Conservation (phyloP, 2,888 invertebrate genomes). For the Cepaea hortensis region DNA sequence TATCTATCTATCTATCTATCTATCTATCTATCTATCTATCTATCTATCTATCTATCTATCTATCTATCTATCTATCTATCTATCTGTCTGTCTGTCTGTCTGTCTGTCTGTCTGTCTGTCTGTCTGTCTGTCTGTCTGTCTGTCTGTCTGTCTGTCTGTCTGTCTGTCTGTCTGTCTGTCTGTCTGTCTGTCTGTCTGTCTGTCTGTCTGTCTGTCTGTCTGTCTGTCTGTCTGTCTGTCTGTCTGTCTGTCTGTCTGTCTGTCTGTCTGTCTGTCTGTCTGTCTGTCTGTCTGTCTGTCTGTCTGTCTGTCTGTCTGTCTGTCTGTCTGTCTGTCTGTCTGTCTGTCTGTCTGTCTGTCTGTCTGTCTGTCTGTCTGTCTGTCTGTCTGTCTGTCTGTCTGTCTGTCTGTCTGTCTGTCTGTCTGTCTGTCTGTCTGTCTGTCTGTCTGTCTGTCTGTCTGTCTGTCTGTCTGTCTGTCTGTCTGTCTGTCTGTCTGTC, state of each 20-base stretch:
- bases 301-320: too few species aligned
- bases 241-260: conserved; percentile 10
- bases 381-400: too few species aligned
- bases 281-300: conserved; percentile 19
- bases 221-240: neutral
- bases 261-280: neutral
- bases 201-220: neutral
- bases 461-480: neutral
- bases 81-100: too few species aligned
- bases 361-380: too few species aligned
- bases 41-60: neutral
- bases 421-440: too few species aligned
- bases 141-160: conserved; percentile 3
- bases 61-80: neutral
- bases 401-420: too few species aligned
- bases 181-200: neutral
- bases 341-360: too few species aligned
- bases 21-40: too few species aligned
- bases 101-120: neutral
- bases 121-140: conserved; percentile 15
- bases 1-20: too few species aligned
- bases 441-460: neutral
- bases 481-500: conserved; percentile 18
- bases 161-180: conserved; percentile 24
- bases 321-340: too few species aligned